phyloP scores from a whole-genome alignment of 2,888 invertebrate species.

The Eupithecia abbreviata region DNA sequence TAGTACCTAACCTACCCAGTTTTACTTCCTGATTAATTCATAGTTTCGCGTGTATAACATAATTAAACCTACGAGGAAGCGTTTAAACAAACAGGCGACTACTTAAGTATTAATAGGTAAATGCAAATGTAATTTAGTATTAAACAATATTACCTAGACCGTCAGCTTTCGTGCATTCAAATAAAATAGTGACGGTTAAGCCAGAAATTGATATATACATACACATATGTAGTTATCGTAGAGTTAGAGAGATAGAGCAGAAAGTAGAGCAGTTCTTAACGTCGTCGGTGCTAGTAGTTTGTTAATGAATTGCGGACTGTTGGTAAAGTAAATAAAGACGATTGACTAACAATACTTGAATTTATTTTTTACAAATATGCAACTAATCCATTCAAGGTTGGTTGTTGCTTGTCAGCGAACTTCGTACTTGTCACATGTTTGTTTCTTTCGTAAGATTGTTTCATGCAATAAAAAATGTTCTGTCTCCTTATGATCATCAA shows the following conservation, averaged over 20 bases:
- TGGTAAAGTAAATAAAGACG: not conserved
- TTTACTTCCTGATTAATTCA: conserved; percentile 16
- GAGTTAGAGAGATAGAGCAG: not conserved
- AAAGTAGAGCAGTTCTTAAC: not conserved
- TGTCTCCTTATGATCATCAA: not conserved
- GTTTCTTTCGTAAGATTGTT: not conserved
- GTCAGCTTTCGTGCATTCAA: not conserved
- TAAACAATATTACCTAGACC: not conserved
- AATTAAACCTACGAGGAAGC: conserved; percentile 15
- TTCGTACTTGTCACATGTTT: not conserved
- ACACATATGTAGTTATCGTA: not conserved
- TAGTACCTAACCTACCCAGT: not conserved
- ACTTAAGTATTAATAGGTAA: not conserved
- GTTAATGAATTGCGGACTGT: not conserved
- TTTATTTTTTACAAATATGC: not conserved
- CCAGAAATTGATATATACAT: not conserved
- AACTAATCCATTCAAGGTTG: not conserved
- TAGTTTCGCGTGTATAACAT: conserved; percentile 19
- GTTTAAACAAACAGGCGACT: conserved; percentile 2
- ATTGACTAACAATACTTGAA: not conserved
- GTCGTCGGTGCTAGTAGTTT: not conserved
- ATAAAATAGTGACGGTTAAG: not conserved
- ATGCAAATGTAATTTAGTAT: not conserved
- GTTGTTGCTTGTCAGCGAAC: not conserved
- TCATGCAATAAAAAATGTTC: not conserved